These are phyloP conservation scores for Dicentrarchus labrax DNA, from an alignment of 2,113 vertebrate species.

Conservation along the genomic window DNA sequence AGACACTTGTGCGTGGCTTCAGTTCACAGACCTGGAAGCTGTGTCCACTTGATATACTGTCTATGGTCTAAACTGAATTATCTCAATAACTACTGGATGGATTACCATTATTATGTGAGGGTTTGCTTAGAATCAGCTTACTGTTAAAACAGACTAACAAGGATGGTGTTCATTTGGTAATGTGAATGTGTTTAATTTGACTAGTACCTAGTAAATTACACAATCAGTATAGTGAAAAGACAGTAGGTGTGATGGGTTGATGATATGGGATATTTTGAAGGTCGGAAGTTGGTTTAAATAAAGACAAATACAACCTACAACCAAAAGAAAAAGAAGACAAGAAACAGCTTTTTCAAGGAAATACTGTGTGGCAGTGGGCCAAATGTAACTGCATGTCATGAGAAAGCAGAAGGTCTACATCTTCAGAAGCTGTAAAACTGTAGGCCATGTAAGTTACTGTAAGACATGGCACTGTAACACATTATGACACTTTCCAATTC, in stretches of 20 bases:
- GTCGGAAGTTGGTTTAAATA: background rate
- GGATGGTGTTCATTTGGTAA: too few species aligned
- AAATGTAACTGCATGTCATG: background rate
- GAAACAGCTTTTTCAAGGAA: background rate
- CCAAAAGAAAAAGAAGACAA: background rate
- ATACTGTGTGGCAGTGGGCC: background rate
- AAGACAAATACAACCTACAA: background rate
- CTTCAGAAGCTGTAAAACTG: background rate
- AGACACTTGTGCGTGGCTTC: too few species aligned
- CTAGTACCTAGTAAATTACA: too few species aligned
- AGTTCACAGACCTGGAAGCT: too few species aligned
- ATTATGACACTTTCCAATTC: slow-evolving; percentile 1
- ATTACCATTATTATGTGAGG: background rate
- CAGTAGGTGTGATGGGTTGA: background rate
- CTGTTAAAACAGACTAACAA: too few species aligned
- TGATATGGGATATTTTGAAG: background rate
- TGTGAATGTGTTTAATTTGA: too few species aligned
- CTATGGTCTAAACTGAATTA: background rate
- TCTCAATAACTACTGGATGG: background rate
- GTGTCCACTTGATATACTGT: too few species aligned
- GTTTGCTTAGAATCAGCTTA: too few species aligned
- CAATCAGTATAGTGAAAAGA: background rate
- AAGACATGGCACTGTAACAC: background rate
- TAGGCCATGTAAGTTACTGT: background rate
- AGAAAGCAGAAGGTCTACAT: background rate